Percentiles rank a stretch among this genome's conserved stretches.
Evolutionary conservation across 2,113 vertebrate genomes (phyloP).

Genomic region (Lamprologus callipterus): DNA sequence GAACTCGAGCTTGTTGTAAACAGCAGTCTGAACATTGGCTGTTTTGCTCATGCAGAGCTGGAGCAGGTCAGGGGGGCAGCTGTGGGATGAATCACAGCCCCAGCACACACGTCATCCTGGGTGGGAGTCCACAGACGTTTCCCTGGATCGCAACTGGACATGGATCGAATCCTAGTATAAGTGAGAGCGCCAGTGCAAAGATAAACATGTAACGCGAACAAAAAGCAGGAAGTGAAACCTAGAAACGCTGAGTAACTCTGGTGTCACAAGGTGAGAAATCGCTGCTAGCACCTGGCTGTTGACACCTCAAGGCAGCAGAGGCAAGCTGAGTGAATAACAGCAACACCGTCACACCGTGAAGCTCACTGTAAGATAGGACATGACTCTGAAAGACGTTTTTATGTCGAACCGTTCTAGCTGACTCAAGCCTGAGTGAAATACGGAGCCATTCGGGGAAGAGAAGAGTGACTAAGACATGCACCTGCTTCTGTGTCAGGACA

Average conservation of each 20-base stretch:
- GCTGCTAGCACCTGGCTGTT: constrained; percentile 17
- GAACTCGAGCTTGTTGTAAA: constrained; percentile 20
- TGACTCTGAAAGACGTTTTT: constrained; percentile 26
- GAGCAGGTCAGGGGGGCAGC: constrained; percentile 30
- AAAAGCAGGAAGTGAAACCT: background rate
- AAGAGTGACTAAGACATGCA: constrained; percentile 63
- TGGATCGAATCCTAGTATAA: background rate
- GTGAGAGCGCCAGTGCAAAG: background rate
- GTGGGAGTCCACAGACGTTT: constrained; percentile 20
- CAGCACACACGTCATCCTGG: constrained; percentile 15
- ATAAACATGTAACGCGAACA: background rate
- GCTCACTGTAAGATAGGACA: constrained; percentile 33
- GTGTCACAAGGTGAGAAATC: background rate
- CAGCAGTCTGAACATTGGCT: constrained; percentile 6
- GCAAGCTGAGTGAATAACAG: constrained; percentile 39
- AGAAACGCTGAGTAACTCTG: constrained; percentile 43
- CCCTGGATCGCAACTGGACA: constrained; percentile 6
- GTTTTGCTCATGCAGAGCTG: constrained; percentile 7
- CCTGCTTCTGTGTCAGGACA: constrained; percentile 61
- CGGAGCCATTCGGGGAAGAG: constrained; percentile 17
- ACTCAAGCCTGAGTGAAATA: constrained; percentile 14
- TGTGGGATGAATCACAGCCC: constrained; percentile 46
- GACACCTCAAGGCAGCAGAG: background rate
- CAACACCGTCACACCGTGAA: constrained; percentile 4
- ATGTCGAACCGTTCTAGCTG: constrained; percentile 10